These are phyloP conservation scores for Bettongia penicillata DNA, from an alignment of 2,113 vertebrate species.

Conservation along the genomic window DNA sequence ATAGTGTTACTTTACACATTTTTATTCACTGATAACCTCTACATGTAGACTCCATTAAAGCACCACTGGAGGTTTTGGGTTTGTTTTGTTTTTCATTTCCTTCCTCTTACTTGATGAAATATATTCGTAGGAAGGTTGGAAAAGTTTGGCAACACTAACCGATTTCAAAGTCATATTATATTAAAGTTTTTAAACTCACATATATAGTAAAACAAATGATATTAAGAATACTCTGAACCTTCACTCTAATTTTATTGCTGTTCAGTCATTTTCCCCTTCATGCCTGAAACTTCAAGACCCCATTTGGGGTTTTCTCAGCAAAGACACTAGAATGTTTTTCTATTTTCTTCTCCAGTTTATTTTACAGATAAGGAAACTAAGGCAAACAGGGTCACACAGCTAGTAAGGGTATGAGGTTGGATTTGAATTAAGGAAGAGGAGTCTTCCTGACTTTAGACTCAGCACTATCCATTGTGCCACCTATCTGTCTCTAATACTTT, in stretches of 20 bases:
- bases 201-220: background rate
- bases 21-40: background rate
- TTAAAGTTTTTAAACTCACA: background rate
- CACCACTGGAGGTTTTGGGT: background rate
- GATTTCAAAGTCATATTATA: background rate
- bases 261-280: background rate
- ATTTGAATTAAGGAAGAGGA: background rate
- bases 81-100: background rate
- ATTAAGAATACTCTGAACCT: background rate
- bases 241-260: background rate
- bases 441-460: background rate
- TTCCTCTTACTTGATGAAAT: background rate
- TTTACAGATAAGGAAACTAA: background rate
- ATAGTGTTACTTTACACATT: background rate
- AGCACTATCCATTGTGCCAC: background rate
- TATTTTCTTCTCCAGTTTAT: background rate
- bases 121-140: background rate
- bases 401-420: background rate
- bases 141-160: background rate
- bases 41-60: background rate
- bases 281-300: background rate
- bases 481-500: background rate
- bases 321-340: background rate
- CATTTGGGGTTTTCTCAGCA: background rate
- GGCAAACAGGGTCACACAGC: background rate